phyloP scores from a whole-genome alignment of 2,888 invertebrate species.

The Tachina lurida region DNA sequence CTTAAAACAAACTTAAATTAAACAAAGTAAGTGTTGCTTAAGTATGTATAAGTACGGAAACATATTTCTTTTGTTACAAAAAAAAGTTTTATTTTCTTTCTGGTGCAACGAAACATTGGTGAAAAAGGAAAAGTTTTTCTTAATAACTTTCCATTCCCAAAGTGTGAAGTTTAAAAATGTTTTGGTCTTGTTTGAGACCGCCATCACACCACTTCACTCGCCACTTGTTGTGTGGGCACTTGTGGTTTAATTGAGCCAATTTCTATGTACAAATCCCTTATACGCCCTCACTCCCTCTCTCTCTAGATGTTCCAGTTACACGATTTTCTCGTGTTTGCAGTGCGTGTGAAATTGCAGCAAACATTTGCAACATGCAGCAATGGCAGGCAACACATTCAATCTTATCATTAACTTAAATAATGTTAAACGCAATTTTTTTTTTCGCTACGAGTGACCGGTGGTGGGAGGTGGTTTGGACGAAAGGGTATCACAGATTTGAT shows the following conservation, averaged over 20 bases:
- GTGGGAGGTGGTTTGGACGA: neutral
- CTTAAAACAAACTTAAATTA: slow-evolving; percentile 19
- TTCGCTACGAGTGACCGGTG: neutral
- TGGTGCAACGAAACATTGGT: neutral
- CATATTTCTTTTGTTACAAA: slow-evolving; percentile 6
- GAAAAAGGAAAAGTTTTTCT: slow-evolving; percentile 40
- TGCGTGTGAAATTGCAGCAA: slow-evolving; percentile 68
- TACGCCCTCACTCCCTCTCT: neutral
- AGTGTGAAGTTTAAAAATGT: slow-evolving; percentile 66
- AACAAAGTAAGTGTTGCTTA: slow-evolving; percentile 27
- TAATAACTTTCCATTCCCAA: slow-evolving; percentile 44
- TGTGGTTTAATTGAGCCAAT: slow-evolving; percentile 65
- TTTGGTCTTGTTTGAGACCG: slow-evolving; percentile 31
- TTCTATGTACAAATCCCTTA: slow-evolving; percentile 33
- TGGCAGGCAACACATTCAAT: slow-evolving; percentile 50
- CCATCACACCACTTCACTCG: neutral
- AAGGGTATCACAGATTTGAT: slow-evolving; percentile 30
- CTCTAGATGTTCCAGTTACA: slow-evolving; percentile 60
- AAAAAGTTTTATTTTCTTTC: neutral
- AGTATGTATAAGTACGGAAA: slow-evolving; percentile 12
- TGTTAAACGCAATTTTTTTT: slow-evolving; percentile 36
- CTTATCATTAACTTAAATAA: slow-evolving; percentile 61
- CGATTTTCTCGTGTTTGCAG: slow-evolving; percentile 69
- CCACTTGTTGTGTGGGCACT: slow-evolving; percentile 43
- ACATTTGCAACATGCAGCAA: slow-evolving; percentile 61